Conservation (phyloP, 2,888 invertebrate species). For the Hydrotaea diabolus region DNA sequence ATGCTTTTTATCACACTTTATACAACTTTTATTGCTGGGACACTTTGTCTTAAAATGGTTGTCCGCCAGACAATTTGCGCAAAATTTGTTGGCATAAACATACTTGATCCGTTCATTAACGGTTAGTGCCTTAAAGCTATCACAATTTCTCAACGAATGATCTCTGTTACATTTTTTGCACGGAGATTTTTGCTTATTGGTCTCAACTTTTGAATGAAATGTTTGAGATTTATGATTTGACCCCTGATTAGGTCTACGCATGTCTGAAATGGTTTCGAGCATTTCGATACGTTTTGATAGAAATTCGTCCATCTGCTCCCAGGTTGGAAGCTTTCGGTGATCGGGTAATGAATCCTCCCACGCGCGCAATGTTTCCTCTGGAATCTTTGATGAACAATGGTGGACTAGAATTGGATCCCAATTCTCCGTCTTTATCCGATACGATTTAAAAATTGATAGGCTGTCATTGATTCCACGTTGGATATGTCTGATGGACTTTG, state of each 20-base stretch:
- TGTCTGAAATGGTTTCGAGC: slow-evolving; percentile 25
- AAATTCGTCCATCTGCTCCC: slow-evolving; percentile 24
- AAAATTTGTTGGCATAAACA: too few relatives aligned
- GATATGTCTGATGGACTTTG: too few relatives aligned
- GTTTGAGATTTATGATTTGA: neutral
- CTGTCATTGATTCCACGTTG: too few relatives aligned
- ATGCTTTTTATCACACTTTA: neutral
- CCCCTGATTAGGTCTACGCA: slow-evolving; percentile 5
- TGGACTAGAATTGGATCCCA: too few relatives aligned
- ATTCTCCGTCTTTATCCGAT: too few relatives aligned
- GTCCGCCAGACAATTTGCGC: slow-evolving; percentile 15
- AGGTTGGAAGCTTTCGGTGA: slow-evolving; percentile 36
- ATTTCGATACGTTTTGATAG: slow-evolving; percentile 16
- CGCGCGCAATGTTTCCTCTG: slow-evolving; percentile 38
- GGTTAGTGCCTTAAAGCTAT: slow-evolving; percentile 34
- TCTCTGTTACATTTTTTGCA: slow-evolving; percentile 25
- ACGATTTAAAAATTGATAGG: too few relatives aligned
- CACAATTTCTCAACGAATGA: slow-evolving; percentile 8
- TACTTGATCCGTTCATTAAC: slow-evolving; percentile 30
- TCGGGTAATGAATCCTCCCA: slow-evolving; percentile 31
- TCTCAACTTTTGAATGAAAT: neutral
- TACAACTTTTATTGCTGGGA: neutral
- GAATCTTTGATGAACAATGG: slow-evolving; percentile 28
- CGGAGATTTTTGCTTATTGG: too few relatives aligned
- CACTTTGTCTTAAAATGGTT: slow-evolving; percentile 40